Evolutionary conservation across 2,797 vertebrate genomes (phyloP).

Genomic region (Dryobates pubescens): DNA sequence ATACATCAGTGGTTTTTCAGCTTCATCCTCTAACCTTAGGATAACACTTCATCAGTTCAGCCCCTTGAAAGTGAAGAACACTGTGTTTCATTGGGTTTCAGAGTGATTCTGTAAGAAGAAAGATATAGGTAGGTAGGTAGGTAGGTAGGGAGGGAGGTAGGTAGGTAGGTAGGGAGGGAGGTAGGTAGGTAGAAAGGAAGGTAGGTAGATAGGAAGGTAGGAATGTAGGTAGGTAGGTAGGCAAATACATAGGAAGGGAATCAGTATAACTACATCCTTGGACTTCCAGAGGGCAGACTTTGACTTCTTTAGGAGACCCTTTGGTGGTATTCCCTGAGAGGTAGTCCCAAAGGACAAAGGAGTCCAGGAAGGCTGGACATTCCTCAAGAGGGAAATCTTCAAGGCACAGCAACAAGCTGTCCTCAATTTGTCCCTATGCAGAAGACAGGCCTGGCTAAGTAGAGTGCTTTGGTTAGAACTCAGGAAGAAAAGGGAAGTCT

Average conservation of each 20-base stretch:
- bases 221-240: accelerated
- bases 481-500: too few species aligned
- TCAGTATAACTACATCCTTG: too few species aligned
- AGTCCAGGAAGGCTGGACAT: too few species aligned
- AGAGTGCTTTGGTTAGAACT: too few species aligned
- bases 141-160: accelerated
- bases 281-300: too few species aligned
- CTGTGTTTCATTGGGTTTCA: neutral
- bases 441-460: too few species aligned
- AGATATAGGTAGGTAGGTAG: neutral
- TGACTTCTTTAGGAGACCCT: too few species aligned
- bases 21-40: neutral
- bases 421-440: too few species aligned
- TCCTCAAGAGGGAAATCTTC: too few species aligned
- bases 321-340: too few species aligned
- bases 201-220: accelerated
- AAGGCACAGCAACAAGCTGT: too few species aligned
- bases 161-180: neutral
- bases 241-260: neutral
- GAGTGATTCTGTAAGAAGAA: neutral
- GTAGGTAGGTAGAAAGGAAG: accelerated
- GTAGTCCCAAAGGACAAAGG: too few species aligned
- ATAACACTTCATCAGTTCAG: accelerated
- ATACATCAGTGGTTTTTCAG: neutral
- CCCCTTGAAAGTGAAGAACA: neutral